These are phyloP conservation scores for Leptura quadrifasciata DNA, from an alignment of 2,888 invertebrate species.

Conservation along the genomic window DNA sequence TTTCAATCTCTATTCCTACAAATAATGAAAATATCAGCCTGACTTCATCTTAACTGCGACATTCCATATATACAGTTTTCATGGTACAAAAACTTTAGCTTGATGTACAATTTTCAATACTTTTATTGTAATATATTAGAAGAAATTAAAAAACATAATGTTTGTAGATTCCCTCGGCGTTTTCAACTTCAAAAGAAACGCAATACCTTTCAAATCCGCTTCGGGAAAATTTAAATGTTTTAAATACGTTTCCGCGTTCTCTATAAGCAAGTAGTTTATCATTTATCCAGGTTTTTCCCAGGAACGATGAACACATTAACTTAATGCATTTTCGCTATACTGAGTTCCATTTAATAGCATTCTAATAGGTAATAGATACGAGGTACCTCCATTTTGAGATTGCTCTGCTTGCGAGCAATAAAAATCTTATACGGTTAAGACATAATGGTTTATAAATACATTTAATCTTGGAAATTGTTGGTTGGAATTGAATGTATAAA, in stretches of 20 bases:
- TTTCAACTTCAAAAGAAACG: conserved; percentile 21
- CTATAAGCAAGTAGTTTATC: conserved; percentile 30
- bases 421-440: background rate
- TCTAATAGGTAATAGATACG: conserved; percentile 16
- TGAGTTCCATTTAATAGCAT: conserved; percentile 15
- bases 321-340: conserved; percentile 47
- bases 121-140: background rate
- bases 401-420: background rate
- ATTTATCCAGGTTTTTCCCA: conserved; percentile 20
- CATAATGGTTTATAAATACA: background rate
- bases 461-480: background rate
- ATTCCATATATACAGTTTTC: background rate
- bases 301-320: conserved; percentile 48
- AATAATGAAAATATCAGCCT: too few relatives aligned
- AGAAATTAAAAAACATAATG: background rate
- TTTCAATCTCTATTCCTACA: too few relatives aligned
- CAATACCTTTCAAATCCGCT: conserved; percentile 16
- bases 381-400: conserved; percentile 13
- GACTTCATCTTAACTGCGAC: too few relatives aligned
- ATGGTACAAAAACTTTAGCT: background rate
- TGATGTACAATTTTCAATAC: background rate
- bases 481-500: background rate
- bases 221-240: conserved; percentile 9
- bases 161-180: conserved; percentile 6
- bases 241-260: conserved; percentile 23